Evolutionary conservation across 1,140 invertebrate species (phyloP).

Genomic region (Listronotus oregonensis): DNA sequence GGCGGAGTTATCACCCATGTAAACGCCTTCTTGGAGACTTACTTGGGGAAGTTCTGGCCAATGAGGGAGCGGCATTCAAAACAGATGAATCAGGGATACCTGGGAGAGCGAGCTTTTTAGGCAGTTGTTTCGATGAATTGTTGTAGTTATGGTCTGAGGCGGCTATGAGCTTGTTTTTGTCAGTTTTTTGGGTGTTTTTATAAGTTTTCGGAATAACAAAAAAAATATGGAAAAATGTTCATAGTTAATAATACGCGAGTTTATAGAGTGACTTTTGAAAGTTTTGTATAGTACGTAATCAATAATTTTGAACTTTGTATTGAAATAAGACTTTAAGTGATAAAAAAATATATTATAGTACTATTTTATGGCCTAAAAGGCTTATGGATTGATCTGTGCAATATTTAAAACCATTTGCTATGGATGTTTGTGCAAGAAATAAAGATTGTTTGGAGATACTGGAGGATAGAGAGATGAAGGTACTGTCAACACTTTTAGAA

Average conservation of each 20-base stretch:
- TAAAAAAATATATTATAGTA: background rate
- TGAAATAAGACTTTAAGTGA: no score
- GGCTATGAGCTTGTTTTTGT: background rate
- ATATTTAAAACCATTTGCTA: conserved; percentile 6
- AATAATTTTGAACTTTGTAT: no score
- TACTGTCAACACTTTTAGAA: background rate
- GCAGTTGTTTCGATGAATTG: conserved; percentile 21
- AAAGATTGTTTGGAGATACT: conserved; percentile 28
- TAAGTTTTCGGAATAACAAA: background rate
- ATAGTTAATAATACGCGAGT: no score
- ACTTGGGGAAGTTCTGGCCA: conserved; percentile 7
- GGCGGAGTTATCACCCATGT: background rate
- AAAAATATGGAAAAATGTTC: no score
- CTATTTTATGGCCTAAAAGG: background rate
- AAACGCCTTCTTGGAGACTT: conserved; percentile 5
- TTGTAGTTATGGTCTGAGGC: conserved; percentile 10
- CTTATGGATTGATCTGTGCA: conserved; percentile 8
- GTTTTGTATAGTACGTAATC: no score
- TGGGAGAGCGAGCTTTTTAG: conserved; percentile 18
- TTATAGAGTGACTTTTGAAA: no score
- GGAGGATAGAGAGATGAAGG: conserved; percentile 34
- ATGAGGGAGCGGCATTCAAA: background rate
- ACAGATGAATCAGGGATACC: conserved; percentile 22
- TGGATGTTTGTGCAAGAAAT: conserved; percentile 21
- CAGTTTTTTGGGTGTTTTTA: background rate